Percentiles rank a stretch among this genome's conserved stretches.
phyloP scores from a whole-genome alignment of 2,113 vertebrate genomes.

The Pollimyrus isidori region DNA sequence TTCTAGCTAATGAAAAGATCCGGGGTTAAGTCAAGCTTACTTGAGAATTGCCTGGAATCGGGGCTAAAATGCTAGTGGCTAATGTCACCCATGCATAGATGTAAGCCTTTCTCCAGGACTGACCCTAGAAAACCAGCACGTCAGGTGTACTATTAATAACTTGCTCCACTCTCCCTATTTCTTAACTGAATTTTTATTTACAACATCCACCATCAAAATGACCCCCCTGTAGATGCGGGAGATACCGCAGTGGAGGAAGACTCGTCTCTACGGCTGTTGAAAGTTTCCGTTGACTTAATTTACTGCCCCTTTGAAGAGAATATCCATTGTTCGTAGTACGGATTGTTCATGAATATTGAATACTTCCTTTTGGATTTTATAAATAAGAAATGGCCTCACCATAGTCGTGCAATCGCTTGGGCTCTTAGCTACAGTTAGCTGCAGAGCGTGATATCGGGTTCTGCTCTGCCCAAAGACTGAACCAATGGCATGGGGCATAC shows the following conservation, averaged over 20 bases:
- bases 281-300: constrained; percentile 52
- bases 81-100: neutral
- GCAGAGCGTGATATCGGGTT: constrained; percentile 46
- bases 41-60: no score
- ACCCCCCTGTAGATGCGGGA: neutral
- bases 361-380: constrained; percentile 70
- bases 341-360: constrained; percentile 74
- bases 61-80: no score
- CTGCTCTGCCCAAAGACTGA: constrained; percentile 15
- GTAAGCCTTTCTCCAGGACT: neutral
- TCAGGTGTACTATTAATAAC: neutral
- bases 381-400: constrained; percentile 65
- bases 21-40: no score
- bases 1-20: no score
- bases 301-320: constrained; percentile 58
- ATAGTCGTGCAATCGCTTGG: constrained; percentile 38
- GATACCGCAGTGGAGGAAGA: neutral
- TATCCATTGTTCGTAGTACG: constrained; percentile 61
- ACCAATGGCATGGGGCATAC: neutral
- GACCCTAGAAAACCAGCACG: neutral
- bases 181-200: neutral
- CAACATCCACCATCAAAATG: neutral
- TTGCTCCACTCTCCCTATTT: neutral
- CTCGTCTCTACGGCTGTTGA: neutral
- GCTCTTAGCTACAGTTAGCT: constrained; percentile 53